Conservation (phyloP, 1,140 invertebrate genomes). For the Penaeus vannamei region DNA sequence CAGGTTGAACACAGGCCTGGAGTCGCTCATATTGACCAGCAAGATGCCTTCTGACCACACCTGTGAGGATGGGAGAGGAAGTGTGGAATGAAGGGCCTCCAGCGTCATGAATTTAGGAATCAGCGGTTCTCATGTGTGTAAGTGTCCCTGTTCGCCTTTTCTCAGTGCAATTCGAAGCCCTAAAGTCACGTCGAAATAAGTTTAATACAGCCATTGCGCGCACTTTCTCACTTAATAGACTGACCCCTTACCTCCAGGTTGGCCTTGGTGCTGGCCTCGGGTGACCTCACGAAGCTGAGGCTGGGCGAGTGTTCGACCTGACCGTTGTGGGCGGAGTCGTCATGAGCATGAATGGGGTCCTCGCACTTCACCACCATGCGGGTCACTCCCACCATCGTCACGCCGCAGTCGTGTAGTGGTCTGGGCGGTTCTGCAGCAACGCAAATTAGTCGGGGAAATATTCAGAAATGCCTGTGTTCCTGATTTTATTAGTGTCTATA, state of each 20-base stretch:
- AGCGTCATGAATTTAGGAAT: too few species aligned
- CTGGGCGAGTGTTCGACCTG: not conserved
- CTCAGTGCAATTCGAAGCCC: too few species aligned
- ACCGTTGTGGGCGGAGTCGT: too few species aligned
- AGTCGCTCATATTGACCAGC: slow-evolving; percentile 57
- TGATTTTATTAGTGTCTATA: not conserved
- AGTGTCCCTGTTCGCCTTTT: too few species aligned
- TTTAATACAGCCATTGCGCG: too few species aligned
- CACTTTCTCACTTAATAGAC: too few species aligned
- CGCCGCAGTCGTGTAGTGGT: slow-evolving; percentile 29
- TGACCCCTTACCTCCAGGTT: slow-evolving; percentile 28
- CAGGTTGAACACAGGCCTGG: slow-evolving; percentile 48
- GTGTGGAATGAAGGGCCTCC: too few species aligned
- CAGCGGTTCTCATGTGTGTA: too few species aligned
- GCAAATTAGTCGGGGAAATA: not conserved
- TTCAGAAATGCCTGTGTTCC: not conserved
- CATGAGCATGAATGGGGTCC: too few species aligned
- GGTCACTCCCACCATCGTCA: slow-evolving; percentile 25
- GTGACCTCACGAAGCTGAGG: slow-evolving; percentile 30
- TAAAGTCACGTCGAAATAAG: too few species aligned
- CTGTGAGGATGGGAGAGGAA: slow-evolving; percentile 9
- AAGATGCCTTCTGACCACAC: slow-evolving; percentile 57
- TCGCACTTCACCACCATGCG: slow-evolving; percentile 33
- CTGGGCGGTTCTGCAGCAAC: slow-evolving; percentile 19
- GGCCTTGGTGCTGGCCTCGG: slow-evolving; percentile 29